These are phyloP conservation scores for Zhengitettix transpicula DNA, from an alignment of 2,888 invertebrate species.

Conservation along the genomic window DNA sequence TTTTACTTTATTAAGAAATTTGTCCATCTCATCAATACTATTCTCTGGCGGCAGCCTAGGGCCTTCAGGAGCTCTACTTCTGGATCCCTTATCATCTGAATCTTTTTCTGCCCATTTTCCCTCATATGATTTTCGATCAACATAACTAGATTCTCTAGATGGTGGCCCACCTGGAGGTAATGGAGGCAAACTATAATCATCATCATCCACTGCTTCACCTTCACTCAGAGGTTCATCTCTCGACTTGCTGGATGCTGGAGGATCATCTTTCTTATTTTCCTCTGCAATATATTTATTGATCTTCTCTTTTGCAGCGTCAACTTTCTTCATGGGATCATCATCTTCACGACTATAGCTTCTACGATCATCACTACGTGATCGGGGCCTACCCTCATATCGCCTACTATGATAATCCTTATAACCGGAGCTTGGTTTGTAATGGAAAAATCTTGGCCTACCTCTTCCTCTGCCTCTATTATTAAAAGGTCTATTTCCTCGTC, in stretches of 20 bases:
- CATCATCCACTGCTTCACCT: constrained; percentile 39
- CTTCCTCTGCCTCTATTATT: constrained; percentile 22
- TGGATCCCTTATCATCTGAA: constrained; percentile 20
- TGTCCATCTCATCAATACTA: constrained; percentile 36
- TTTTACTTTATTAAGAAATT: constrained; percentile 36
- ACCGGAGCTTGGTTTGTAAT: constrained; percentile 31
- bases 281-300: constrained; percentile 37
- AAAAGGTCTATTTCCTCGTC: constrained; percentile 19
- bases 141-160: constrained; percentile 25
- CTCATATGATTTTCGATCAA: constrained; percentile 44
- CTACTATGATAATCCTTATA: constrained; percentile 43
- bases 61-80: constrained; percentile 7
- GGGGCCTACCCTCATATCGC: constrained; percentile 44
- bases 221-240: constrained; percentile 39
- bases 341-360: constrained; percentile 28
- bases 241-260: constrained; percentile 19
- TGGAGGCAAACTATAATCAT: constrained; percentile 15
- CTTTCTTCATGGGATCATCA: constrained; percentile 31
- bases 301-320: constrained; percentile 36
- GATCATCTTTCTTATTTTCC: constrained; percentile 15
- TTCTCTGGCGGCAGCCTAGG: constrained; percentile 9
- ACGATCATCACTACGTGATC: constrained; percentile 31
- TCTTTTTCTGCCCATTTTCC: constrained; percentile 48
- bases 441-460: constrained; percentile 25
- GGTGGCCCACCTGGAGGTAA: constrained; percentile 8